phyloP scores from a whole-genome alignment of 2,888 invertebrate species.

The Actias luna region DNA sequence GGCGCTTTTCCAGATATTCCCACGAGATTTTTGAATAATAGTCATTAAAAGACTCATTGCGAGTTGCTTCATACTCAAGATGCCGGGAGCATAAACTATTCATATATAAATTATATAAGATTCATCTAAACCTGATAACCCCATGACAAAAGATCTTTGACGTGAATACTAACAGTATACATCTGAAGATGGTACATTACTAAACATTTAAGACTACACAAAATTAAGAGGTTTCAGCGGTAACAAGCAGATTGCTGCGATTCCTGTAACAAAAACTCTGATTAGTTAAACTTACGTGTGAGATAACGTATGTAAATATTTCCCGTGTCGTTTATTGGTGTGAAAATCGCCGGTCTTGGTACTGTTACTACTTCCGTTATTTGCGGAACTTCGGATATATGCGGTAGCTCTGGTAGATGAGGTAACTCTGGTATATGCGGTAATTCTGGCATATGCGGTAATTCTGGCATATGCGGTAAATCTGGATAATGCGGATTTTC shows the following conservation, averaged over 20 bases:
- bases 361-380: constrained; percentile 42
- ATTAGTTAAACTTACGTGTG: constrained; percentile 67
- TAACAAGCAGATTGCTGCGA: background rate
- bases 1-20: no score
- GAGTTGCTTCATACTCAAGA: no score
- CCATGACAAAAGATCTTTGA: background rate
- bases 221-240: no score
- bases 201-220: no score
- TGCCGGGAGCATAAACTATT: no score
- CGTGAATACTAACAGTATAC: background rate
- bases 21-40: no score
- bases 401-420: constrained; percentile 18
- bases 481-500: constrained; percentile 20
- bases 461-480: constrained; percentile 21
- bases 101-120: background rate
- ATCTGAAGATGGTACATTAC: background rate
- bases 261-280: constrained; percentile 59
- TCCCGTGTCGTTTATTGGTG: constrained; percentile 58
- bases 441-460: constrained; percentile 21
- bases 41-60: no score
- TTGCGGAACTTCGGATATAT: constrained; percentile 18
- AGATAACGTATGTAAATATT: constrained; percentile 70
- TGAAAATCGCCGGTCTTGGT: constrained; percentile 41
- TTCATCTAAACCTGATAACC: background rate
- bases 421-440: constrained; percentile 24